phyloP scores from a whole-genome alignment of 2,113 vertebrate species.

The Rhineura floridana region DNA sequence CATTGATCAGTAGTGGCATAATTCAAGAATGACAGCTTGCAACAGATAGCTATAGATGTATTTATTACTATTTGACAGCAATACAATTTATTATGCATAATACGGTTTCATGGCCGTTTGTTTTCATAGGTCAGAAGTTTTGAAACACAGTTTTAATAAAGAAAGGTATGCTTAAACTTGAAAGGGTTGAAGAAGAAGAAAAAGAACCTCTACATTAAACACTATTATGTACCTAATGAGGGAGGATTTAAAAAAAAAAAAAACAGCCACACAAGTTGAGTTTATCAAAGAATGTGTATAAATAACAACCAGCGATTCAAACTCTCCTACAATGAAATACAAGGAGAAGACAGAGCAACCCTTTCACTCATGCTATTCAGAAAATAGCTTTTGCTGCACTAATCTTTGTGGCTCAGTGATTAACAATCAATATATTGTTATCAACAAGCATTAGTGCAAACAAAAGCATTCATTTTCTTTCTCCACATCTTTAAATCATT shows the following conservation, averaged over 20 bases:
- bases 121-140: conserved; percentile 72
- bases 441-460: conserved; percentile 65
- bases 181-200: conserved; percentile 64
- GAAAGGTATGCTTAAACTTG: conserved; percentile 69
- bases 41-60: conserved; percentile 22
- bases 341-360: conserved; percentile 72
- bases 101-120: conserved; percentile 69
- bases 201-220: conserved; percentile 64
- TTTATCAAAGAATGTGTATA: conserved; percentile 78
- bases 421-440: conserved; percentile 68
- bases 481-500: conserved; percentile 49
- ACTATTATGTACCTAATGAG: conserved; percentile 73
- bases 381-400: conserved; percentile 74
- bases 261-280: conserved; percentile 71
- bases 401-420: conserved; percentile 70
- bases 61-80: conserved; percentile 43
- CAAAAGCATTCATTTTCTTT: conserved; percentile 68
- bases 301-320: conserved; percentile 74
- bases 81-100: conserved; percentile 62
- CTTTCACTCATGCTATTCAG: conserved; percentile 70
- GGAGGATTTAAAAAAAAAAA: conserved; percentile 55
- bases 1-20: background rate
- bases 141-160: conserved; percentile 65
- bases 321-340: conserved; percentile 72
- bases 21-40: conserved; percentile 41